Conservation (phyloP, 2,797 vertebrate species). For the Botia kubotai region DNA sequence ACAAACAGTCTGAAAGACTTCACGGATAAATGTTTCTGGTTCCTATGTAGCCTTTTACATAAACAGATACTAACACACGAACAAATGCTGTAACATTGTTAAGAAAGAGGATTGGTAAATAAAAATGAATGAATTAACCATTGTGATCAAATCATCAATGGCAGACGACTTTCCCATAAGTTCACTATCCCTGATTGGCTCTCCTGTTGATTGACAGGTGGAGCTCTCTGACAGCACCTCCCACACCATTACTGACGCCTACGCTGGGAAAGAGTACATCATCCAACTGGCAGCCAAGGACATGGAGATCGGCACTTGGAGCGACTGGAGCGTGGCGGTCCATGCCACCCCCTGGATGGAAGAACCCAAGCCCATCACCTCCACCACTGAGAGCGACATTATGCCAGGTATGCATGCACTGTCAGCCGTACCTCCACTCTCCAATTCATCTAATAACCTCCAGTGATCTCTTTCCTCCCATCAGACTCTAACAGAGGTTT, state of each 20-base stretch:
- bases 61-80: not conserved
- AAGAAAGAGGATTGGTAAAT: no score
- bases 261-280: slow-evolving; percentile 96
- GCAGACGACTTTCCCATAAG: not conserved
- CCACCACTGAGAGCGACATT: slow-evolving; percentile 86
- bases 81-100: no score
- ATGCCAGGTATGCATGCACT: slow-evolving; percentile 60
- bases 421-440: not conserved
- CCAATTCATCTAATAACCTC: not conserved
- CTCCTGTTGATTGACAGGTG: slow-evolving; percentile 76
- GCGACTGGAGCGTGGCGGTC: slow-evolving; percentile 95
- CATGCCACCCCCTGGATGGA: slow-evolving; percentile 96
- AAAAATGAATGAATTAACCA: no score
- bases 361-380: slow-evolving; percentile 84
- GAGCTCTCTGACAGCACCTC: slow-evolving; percentile 92
- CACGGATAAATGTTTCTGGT: no score
- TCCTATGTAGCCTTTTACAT: not conserved
- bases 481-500: slow-evolving; percentile 23
- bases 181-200: slow-evolving; percentile 46
- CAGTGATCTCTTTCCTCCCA: not conserved
- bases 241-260: slow-evolving; percentile 94
- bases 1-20: no score
- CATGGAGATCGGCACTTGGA: slow-evolving; percentile 97
- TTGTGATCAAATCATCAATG: not conserved
- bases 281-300: slow-evolving; percentile 98